Evolutionary conservation across 2,797 vertebrate genomes (phyloP).

Genomic region (Micromesistius poutassou): DNA sequence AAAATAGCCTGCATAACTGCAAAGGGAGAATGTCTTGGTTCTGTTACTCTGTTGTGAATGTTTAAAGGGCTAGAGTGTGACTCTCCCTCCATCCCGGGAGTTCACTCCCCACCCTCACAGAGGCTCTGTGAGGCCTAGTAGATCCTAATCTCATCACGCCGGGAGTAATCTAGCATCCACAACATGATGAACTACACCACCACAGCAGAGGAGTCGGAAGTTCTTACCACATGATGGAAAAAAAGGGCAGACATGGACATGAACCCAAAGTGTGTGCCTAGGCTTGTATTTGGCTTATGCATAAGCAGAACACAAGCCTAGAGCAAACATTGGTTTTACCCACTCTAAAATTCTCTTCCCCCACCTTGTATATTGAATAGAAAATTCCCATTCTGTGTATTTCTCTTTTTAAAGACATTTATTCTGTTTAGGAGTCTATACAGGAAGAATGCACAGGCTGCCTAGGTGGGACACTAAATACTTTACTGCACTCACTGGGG

Average conservation of each 20-base stretch:
- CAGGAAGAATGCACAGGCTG: neutral
- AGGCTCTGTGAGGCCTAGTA: neutral
- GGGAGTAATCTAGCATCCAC: neutral
- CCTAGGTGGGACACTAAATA: neutral
- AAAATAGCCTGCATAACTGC: neutral
- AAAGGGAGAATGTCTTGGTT: neutral
- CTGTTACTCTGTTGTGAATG: neutral
- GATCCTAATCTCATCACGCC: neutral
- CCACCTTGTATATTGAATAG: neutral
- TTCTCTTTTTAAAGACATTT: neutral
- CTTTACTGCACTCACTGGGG: neutral
- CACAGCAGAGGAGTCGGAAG: neutral
- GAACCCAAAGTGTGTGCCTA: neutral
- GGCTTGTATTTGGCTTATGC: neutral
- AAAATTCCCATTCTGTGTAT: neutral
- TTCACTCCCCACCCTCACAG: neutral
- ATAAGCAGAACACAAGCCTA: neutral
- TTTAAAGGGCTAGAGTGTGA: neutral
- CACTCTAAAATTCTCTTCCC: neutral
- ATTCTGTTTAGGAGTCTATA: neutral
- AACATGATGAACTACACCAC: constrained; percentile 4
- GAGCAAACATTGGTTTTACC: neutral
- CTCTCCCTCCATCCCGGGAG: neutral
- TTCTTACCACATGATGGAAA: neutral
- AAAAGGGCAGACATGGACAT: neutral